phyloP scores from a whole-genome alignment of 2,797 vertebrate genomes.

The Loriculus beryllinus region DNA sequence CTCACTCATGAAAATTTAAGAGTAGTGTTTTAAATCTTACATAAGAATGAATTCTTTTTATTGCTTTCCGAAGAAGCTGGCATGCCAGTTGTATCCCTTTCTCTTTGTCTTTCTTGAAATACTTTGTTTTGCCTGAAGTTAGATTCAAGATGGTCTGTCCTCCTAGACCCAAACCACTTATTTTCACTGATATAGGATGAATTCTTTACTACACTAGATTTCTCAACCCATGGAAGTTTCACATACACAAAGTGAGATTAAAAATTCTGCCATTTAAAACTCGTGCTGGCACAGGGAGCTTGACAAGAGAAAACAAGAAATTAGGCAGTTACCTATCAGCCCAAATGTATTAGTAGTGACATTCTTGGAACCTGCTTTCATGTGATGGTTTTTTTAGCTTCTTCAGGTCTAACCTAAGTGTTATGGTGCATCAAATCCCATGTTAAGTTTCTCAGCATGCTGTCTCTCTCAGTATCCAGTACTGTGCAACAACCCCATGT shows the following conservation, averaged over 20 bases:
- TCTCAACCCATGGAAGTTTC: background rate
- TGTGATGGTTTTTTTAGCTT: background rate
- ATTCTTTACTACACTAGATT: background rate
- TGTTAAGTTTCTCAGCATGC: background rate
- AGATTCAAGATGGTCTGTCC: background rate
- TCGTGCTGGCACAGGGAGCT: background rate
- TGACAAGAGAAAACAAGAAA: background rate
- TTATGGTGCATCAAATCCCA: background rate
- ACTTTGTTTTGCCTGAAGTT: background rate
- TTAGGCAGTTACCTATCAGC: background rate
- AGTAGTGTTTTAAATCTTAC: background rate
- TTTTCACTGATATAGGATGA: background rate
- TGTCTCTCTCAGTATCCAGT: background rate
- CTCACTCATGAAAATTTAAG: background rate
- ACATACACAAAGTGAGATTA: background rate
- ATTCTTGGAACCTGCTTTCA: background rate
- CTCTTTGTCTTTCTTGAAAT: background rate
- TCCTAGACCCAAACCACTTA: background rate
- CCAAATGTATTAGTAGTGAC: background rate
- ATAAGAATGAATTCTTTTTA: background rate
- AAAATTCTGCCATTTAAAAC: background rate
- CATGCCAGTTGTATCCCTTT: background rate
- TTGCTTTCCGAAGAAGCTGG: background rate
- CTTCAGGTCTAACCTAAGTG: background rate
- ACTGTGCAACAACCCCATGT: fast-evolving